Evolutionary conservation across 2,888 invertebrate species (phyloP).

Genomic region (Carabus problematicus): DNA sequence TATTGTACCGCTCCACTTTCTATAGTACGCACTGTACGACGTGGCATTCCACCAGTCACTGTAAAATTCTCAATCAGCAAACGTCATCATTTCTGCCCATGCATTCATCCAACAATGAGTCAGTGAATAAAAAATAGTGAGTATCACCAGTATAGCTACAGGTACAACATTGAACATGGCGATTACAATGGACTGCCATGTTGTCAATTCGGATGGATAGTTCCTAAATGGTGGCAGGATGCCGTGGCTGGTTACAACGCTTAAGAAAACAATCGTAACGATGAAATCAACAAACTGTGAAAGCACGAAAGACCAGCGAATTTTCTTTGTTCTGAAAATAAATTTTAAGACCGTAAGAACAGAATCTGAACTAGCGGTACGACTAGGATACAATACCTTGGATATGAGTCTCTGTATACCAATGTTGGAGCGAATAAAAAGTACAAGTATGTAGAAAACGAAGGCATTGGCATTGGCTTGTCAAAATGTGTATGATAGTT

Average conservation of each 20-base stretch:
- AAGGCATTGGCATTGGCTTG: conserved; percentile 59
- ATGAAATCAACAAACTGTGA: conserved; percentile 77
- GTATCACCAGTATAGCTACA: conserved; percentile 51
- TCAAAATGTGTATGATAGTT: conserved; percentile 59
- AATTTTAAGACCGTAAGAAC: neutral
- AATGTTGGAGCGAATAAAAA: conserved; percentile 90
- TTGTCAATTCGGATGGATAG: conserved; percentile 61
- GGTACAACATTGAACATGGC: conserved; percentile 23
- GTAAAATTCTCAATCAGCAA: conserved; percentile 86
- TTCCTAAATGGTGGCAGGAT: conserved; percentile 73
- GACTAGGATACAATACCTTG: conserved; percentile 65
- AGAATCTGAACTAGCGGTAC: neutral
- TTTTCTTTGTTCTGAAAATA: conserved; percentile 69
- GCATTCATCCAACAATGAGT: conserved; percentile 93
- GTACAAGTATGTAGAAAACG: conserved; percentile 78
- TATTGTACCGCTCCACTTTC: conserved; percentile 94
- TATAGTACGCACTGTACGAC: conserved; percentile 80
- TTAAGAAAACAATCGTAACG: conserved; percentile 80
- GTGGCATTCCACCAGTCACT: conserved; percentile 96
- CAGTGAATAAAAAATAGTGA: conserved; percentile 19
- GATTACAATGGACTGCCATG: conserved; percentile 19
- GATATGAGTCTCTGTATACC: conserved; percentile 84
- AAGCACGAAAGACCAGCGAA: conserved; percentile 77
- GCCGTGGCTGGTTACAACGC: conserved; percentile 82
- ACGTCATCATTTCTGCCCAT: conserved; percentile 86